phyloP scores from a whole-genome alignment of 2,797 vertebrate genomes.

The Ptychobarbus kaznakovi region DNA sequence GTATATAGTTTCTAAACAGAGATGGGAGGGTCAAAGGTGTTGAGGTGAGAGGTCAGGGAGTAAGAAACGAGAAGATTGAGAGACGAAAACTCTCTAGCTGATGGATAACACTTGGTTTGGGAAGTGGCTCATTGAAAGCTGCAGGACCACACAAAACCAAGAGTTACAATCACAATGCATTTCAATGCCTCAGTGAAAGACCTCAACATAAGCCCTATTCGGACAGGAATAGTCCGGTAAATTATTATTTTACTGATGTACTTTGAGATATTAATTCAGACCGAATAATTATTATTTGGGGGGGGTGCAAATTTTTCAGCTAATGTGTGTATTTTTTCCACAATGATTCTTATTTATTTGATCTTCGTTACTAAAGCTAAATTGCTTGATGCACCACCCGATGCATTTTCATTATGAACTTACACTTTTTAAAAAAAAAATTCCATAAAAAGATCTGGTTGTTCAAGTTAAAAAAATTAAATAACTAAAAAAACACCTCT shows the following conservation, averaged over 20 bases:
- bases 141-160: slow-evolving; percentile 49
- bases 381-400: neutral
- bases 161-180: neutral
- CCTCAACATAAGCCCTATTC: neutral
- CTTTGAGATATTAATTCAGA: neutral
- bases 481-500: neutral
- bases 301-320: neutral
- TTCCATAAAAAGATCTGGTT: neutral
- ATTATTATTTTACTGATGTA: neutral
- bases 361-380: neutral
- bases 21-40: slow-evolving; percentile 77
- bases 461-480: neutral
- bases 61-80: slow-evolving; percentile 60
- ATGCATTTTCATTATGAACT: neutral
- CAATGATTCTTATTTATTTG: neutral
- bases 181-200: slow-evolving; percentile 1
- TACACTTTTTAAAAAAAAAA: neutral
- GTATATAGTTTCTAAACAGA: slow-evolving; percentile 77
- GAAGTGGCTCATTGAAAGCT: slow-evolving; percentile 59
- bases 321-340: neutral
- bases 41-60: slow-evolving; percentile 68
- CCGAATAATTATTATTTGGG: neutral
- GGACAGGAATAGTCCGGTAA: neutral
- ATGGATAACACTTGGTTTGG: slow-evolving; percentile 67
- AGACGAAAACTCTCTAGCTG: slow-evolving; percentile 64